Evolutionary conservation across 1,140 invertebrate species (phyloP), one percentile per base, ranked within the genome.

Genomic region (Oryctes rhinoceros): DNA sequence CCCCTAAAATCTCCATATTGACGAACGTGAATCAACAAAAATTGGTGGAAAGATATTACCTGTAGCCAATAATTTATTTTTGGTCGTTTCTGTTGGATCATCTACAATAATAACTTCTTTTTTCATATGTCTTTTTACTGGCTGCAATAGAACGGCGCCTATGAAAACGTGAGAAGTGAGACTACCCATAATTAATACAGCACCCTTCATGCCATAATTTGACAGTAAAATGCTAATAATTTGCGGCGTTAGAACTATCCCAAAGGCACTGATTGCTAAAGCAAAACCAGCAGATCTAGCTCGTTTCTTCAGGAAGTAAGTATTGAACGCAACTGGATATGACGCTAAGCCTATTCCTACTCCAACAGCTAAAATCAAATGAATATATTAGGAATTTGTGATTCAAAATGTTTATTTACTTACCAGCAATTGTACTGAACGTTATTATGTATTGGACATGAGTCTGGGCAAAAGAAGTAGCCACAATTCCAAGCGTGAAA

Each of bases 341-440:
- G 92, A 88, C 2, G 91, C 91, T 80, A 90, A 89, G 18, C 89
- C 89, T 47, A 92, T 90, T 78, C 91, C 91, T 80, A 90, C 88
- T 49, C 91, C 91, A 78, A 89, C 87, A 83, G 90, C 92, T 93
- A 85, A 83, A 84, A 81, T 30, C 1, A 71, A 71, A 35, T 18
- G 6, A 53, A 53, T 15, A 6, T 53, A 9, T 13, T 53, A 9
- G 13, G 4, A 44, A 7, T 5, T 44, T 10, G 9, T 10, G 5
- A 44, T 10, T 44, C 2, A 30, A 30, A 30, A 30, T 30, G 24
- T 30, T 30, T 30, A 30, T 30, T 30, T 48, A 65, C 59, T 65
- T 18, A 65, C 59, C 59, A 18, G 59, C 18, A 65, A 65, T 65
- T 18, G 18, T 18, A n/a, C 65, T 13, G 18, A 24, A 67, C 1